A percentile compares a stretch with the other conserved stretches of the same genome.
These are phyloP conservation scores for Patiria miniata DNA, from an alignment of 35 echinoderm and acorn worm genomes.

Conservation along the genomic window DNA sequence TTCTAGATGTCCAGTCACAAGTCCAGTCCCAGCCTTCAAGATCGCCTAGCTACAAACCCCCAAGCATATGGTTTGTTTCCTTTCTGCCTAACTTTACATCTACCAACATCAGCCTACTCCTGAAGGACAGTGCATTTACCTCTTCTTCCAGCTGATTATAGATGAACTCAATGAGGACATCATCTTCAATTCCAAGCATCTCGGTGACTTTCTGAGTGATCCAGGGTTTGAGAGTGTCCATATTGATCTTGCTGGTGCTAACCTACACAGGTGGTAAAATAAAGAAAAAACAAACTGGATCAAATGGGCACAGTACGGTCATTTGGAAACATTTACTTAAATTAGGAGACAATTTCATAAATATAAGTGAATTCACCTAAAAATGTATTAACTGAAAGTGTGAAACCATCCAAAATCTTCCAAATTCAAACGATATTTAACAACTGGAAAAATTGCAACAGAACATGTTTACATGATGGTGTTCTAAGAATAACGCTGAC, in stretches of 20 bases:
- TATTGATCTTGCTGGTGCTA: constrained; percentile 90
- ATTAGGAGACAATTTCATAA: too few species aligned
- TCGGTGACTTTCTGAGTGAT: constrained; percentile 92
- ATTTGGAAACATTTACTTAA: too few species aligned
- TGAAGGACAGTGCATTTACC: constrained; percentile 43
- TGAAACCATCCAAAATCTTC: too few species aligned
- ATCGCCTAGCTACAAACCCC: constrained; percentile 1
- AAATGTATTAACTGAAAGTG: too few species aligned
- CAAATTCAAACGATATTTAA: too few species aligned
- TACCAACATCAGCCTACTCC: background rate
- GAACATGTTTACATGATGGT: too few species aligned
- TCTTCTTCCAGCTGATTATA: constrained; percentile 97
- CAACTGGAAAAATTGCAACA: too few species aligned
- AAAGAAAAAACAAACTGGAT: background rate
- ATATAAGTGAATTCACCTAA: too few species aligned
- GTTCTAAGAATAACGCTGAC: too few species aligned
- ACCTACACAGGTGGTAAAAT: constrained; percentile 50
- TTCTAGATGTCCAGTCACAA: too few species aligned
- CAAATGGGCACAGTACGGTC: too few species aligned
- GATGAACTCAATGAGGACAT: constrained; percentile 98
- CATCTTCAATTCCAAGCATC: constrained; percentile 95
- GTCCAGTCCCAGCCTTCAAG: background rate
- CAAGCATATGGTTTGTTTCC: constrained; percentile 24
- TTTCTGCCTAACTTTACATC: background rate
- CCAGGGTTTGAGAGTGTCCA: constrained; percentile 98